Evolutionary conservation across 2,797 vertebrate species (phyloP).

Genomic region (Odontamblyopus rebecca): DNA sequence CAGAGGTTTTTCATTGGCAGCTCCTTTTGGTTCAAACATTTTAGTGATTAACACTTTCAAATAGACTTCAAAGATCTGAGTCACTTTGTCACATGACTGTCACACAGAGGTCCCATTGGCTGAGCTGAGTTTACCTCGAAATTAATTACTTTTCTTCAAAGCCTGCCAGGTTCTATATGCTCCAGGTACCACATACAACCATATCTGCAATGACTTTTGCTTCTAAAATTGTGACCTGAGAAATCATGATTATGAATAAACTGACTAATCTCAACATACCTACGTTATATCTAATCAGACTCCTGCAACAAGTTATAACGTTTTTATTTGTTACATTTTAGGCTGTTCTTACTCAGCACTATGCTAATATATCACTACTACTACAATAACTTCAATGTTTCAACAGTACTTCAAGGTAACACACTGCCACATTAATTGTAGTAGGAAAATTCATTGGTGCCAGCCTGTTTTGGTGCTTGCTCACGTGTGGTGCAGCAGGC

Average conservation of each 20-base stretch:
- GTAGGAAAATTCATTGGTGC: conserved; percentile 36
- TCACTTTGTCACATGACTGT: conserved; percentile 52
- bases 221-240: not conserved
- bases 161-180: conserved; percentile 33
- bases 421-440: conserved; percentile 25
- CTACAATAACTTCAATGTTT: not conserved
- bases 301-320: not conserved
- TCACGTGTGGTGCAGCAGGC: conserved; percentile 50
- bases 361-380: not conserved
- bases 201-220: conserved; percentile 8
- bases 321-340: not conserved
- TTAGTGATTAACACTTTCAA: conserved; percentile 68
- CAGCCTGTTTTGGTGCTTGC: conserved; percentile 55
- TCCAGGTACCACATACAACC: conserved; percentile 28
- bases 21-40: conserved; percentile 58
- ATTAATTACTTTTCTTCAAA: conserved; percentile 34
- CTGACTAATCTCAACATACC: not conserved
- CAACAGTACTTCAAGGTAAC: not conserved
- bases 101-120: conserved; percentile 28
- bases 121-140: conserved; percentile 10
- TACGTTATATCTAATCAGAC: not conserved
- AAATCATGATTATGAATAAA: not conserved
- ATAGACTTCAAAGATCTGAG: conserved; percentile 69
- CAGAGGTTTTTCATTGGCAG: conserved; percentile 59
- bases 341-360: not conserved